phyloP scores from a whole-genome alignment of 2,113 vertebrate species.

The Indri indri region DNA sequence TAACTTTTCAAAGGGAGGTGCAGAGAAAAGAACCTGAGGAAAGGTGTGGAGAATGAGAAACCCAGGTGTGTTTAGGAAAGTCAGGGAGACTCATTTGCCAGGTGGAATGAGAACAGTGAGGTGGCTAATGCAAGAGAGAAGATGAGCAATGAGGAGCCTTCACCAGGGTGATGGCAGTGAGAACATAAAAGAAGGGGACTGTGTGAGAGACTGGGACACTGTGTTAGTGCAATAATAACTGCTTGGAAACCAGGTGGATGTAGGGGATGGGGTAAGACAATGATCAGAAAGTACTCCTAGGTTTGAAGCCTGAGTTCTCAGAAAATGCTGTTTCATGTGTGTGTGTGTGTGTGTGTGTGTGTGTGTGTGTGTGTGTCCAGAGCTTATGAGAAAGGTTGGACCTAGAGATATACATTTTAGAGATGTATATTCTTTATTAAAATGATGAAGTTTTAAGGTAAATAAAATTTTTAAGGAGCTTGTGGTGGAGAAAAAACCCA shows the following conservation, averaged over 20 bases:
- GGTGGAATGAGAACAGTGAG: background rate
- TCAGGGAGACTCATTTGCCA: background rate
- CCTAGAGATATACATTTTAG: background rate
- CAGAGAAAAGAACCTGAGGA: background rate
- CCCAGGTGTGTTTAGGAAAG: background rate
- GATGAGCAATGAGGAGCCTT: background rate
- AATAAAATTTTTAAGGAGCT: background rate
- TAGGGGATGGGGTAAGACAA: background rate
- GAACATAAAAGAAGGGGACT: background rate
- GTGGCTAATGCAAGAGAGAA: background rate
- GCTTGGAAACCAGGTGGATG: background rate
- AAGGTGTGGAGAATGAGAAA: background rate
- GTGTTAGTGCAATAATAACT: background rate
- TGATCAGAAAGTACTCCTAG: background rate
- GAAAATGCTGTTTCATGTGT: background rate
- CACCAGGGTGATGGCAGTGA: background rate
- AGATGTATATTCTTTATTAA: background rate
- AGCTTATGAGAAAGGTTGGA: background rate
- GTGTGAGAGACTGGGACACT: background rate
- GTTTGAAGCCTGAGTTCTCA: background rate
- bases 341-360: too few relatives aligned
- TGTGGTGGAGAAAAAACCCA: background rate
- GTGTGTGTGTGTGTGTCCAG: background rate
- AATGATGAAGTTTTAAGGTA: background rate
- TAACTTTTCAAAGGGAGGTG: conserved; percentile 1